phyloP scores from a whole-genome alignment of 2,888 invertebrate genomes.

The Trissolcus japonicus region DNA sequence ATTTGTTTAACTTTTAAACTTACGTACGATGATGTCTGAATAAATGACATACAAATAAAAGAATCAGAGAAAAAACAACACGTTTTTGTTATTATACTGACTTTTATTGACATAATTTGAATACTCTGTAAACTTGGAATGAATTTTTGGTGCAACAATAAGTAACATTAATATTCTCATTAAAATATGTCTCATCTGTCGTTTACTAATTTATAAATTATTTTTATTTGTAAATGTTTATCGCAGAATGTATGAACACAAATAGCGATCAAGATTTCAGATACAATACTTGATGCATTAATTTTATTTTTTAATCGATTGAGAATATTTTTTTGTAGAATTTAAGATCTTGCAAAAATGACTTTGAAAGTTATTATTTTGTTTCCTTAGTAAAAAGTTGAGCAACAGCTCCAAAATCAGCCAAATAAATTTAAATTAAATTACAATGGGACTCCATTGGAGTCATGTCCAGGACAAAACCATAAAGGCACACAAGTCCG shows the following conservation, averaged over 20 bases:
- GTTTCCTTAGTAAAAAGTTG: too few relatives aligned
- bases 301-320: slow-evolving; percentile 10
- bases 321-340: background rate
- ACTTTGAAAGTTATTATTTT: too few relatives aligned
- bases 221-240: slow-evolving; percentile 24
- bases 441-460: too few relatives aligned
- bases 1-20: too few relatives aligned
- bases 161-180: slow-evolving; percentile 46
- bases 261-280: slow-evolving; percentile 35
- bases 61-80: background rate
- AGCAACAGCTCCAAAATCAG: too few relatives aligned
- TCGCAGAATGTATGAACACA: slow-evolving; percentile 46
- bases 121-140: slow-evolving; percentile 50
- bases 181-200: slow-evolving; percentile 52
- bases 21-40: too few relatives aligned
- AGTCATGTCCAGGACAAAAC: background rate
- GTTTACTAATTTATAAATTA: slow-evolving; percentile 44
- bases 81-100: slow-evolving; percentile 25
- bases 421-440: too few relatives aligned
- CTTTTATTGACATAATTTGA: slow-evolving; percentile 47
- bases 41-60: too few relatives aligned
- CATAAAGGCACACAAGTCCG: too few relatives aligned
- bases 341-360: too few relatives aligned
- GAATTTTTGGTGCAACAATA: slow-evolving; percentile 44
- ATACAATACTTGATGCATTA: slow-evolving; percentile 27